Evolutionary conservation across 2,888 invertebrate species (phyloP).

Genomic region (Hartigia nigra): DNA sequence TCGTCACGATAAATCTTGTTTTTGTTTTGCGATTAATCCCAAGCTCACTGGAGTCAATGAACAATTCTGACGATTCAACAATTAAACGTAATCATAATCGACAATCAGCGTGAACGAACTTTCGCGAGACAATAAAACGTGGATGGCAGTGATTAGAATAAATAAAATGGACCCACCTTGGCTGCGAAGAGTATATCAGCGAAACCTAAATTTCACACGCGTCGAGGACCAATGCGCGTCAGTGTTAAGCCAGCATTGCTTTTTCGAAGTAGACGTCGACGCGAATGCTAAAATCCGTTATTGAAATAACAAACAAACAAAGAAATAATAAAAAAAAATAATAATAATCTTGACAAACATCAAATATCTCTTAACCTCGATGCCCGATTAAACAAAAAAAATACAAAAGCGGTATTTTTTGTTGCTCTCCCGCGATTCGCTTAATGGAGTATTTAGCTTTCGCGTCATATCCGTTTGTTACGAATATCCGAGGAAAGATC

Average conservation of each 20-base stretch:
- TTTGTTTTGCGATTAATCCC: background rate
- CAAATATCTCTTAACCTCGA: background rate
- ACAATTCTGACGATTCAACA: background rate
- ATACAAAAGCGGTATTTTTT: background rate
- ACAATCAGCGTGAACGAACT: background rate
- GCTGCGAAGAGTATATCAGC: slow-evolving; percentile 44
- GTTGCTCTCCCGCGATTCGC: background rate
- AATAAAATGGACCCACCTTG: slow-evolving; percentile 60
- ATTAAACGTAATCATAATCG: background rate
- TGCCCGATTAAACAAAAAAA: background rate
- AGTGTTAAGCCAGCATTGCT: slow-evolving; percentile 42
- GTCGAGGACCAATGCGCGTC: slow-evolving; percentile 46
- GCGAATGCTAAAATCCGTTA: slow-evolving; percentile 6
- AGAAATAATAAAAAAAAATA: background rate
- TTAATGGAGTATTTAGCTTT: background rate
- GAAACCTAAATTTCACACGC: slow-evolving; percentile 43
- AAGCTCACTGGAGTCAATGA: background rate
- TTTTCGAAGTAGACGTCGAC: background rate
- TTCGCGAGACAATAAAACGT: slow-evolving; percentile 20
- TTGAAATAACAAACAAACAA: no score
- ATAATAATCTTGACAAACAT: background rate
- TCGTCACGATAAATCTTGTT: background rate
- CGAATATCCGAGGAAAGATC: background rate
- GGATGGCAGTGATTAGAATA: slow-evolving; percentile 45
- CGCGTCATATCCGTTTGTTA: slow-evolving; percentile 1